Conservation (phyloP, 2,113 vertebrate species). For the Baryphthengus martii region DNA sequence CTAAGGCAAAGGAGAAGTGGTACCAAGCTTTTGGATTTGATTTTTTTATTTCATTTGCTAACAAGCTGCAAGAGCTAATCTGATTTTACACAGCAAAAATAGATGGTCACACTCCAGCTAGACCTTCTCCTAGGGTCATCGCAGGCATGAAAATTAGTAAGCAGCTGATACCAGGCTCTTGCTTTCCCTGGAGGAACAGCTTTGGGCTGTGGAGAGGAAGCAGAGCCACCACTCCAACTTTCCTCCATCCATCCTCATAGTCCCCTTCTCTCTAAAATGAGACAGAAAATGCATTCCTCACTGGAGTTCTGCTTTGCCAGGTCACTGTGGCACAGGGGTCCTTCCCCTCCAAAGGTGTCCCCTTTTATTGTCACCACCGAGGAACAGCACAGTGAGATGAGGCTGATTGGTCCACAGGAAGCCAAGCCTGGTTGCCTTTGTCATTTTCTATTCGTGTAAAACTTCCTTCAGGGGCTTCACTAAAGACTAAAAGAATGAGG, state of each 20-base stretch:
- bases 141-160: neutral
- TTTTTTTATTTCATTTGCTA: neutral
- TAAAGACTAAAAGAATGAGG: neutral
- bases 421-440: neutral
- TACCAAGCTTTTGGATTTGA: neutral
- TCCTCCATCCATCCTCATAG: neutral
- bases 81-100: neutral
- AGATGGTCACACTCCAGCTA: neutral
- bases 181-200: neutral
- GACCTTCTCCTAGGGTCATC: neutral
- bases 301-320: neutral
- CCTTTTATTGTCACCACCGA: neutral
- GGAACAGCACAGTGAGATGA: neutral
- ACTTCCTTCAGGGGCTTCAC: neutral
- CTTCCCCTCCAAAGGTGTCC: accelerated
- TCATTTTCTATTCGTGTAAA: neutral
- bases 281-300: neutral
- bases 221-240: neutral
- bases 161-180: neutral
- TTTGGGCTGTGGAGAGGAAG: neutral
- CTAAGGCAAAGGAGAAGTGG: neutral
- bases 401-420: accelerated
- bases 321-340: neutral
- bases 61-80: neutral
- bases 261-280: neutral